phyloP scores from a whole-genome alignment of 2,888 invertebrate species.

The Erebia aethiops region DNA sequence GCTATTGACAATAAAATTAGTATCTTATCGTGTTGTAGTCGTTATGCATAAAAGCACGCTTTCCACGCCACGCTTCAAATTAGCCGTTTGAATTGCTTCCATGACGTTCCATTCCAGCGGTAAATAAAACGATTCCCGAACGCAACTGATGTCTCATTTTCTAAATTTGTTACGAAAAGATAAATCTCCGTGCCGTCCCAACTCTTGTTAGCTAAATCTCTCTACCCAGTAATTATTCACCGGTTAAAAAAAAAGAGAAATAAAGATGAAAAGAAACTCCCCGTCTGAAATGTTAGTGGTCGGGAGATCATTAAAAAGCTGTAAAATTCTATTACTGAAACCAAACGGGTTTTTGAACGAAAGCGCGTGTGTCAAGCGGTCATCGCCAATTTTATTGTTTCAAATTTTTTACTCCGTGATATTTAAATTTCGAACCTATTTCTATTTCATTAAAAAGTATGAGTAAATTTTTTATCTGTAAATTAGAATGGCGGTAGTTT shows the following conservation, averaged over 20 bases:
- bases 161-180: constrained; percentile 80
- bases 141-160: constrained; percentile 78
- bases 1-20: neutral
- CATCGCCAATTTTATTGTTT: constrained; percentile 37
- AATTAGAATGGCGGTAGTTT: constrained; percentile 45
- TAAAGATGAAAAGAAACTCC: constrained; percentile 74
- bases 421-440: constrained; percentile 28
- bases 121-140: constrained; percentile 53
- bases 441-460: constrained; percentile 35
- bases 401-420: neutral
- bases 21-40: constrained; percentile 12
- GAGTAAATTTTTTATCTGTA: constrained; percentile 41
- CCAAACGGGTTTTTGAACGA: constrained; percentile 56
- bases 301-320: constrained; percentile 78
- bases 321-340: constrained; percentile 73
- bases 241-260: constrained; percentile 67
- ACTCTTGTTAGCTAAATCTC: constrained; percentile 78
- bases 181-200: constrained; percentile 74
- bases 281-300: constrained; percentile 72
- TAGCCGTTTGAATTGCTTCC: constrained; percentile 73
- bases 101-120: constrained; percentile 51
- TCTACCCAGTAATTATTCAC: constrained; percentile 76
- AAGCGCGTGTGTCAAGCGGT: constrained; percentile 42
- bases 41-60: neutral
- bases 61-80: constrained; percentile 63